Percentiles rank a stretch among this genome's conserved stretches.
Evolutionary conservation across 2,888 invertebrate genomes (phyloP).

Genomic region (Pyrrhia umbra): DNA sequence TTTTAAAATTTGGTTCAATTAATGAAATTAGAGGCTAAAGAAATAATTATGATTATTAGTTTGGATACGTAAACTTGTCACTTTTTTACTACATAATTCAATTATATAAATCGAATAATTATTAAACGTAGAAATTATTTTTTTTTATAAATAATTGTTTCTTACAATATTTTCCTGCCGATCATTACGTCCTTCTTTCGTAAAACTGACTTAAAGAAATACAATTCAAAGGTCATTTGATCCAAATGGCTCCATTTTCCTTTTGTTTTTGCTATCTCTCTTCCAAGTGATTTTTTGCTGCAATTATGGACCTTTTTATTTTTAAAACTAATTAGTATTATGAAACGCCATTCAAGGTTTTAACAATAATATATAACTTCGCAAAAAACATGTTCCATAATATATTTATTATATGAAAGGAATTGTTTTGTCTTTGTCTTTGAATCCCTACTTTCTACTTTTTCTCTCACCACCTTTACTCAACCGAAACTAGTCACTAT

Average conservation of each 20-base stretch:
- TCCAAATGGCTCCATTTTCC: constrained; percentile 23
- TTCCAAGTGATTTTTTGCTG: constrained; percentile 22
- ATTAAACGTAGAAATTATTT: too few relatives aligned
- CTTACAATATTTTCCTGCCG: neutral
- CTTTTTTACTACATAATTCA: too few relatives aligned
- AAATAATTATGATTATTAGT: too few relatives aligned
- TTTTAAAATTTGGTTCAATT: neutral
- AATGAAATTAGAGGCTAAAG: too few relatives aligned
- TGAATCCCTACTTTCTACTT: too few relatives aligned
- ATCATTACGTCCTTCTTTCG: constrained; percentile 8
- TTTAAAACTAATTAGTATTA: constrained; percentile 13
- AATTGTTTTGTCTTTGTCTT: neutral
- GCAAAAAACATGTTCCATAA: neutral
- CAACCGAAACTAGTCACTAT: too few relatives aligned
- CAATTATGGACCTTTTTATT: constrained; percentile 26
- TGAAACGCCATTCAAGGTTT: neutral
- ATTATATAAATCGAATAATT: too few relatives aligned
- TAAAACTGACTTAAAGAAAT: constrained; percentile 12
- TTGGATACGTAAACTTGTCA: too few relatives aligned
- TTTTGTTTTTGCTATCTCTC: constrained; percentile 13
- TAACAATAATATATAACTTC: neutral
- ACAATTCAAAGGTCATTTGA: constrained; percentile 19
- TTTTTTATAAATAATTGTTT: neutral
- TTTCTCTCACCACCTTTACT: too few relatives aligned
- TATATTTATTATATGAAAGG: neutral